Base-by-base conservation (phyloP, 2,113 vertebrate species). In the Mugil cephalus region DNA sequence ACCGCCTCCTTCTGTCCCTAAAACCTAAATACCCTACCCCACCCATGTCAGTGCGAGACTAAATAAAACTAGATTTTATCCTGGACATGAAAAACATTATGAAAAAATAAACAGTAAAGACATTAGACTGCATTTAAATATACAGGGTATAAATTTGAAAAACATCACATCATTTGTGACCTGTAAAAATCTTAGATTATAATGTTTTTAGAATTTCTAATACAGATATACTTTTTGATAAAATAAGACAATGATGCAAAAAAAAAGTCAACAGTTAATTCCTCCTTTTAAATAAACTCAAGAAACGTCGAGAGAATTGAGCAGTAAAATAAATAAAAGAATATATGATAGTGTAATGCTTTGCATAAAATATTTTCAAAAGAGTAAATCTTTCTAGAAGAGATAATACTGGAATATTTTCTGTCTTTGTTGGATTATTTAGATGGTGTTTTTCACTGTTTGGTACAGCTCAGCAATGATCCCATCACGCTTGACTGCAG, bases 401-500 rank as follows among this genome's bases (percentile, higher is more conserved):
- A 8, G 17, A 58, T 15, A 40, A 53, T 4, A 50, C 9, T 7
- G 21, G 18, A 65, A 47, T 63, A 66, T 68, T 35, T 60, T 54
- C 11, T 63, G 7, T 34, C 18, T 83, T 52, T 50, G 61, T 9
- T 17, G 48, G 42, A 36, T 67, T 52, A 19, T 46, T 34, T 45
- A 24, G 6, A 30, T 30, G 39, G 8, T 11, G 42, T 66, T 55
- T 78, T 77, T 48, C 36, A 43, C 58, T 15, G 24, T 69, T 78
- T 52, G 15, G 50, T 64, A 39, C 59, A 52, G 51, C 74, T 60
- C 46, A 15, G 83, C 74, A 68, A 70, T 64, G 63, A 74, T 76
- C 78, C 55, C 48, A 86, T 82, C 80, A 86, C 21, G 79, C 78
- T 66, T 51, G 85, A 81, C 78, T 79, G 62, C 59, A 60, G 75